Conservation (phyloP, 1,140 invertebrate species). For the Drosophila parvula region DNA sequence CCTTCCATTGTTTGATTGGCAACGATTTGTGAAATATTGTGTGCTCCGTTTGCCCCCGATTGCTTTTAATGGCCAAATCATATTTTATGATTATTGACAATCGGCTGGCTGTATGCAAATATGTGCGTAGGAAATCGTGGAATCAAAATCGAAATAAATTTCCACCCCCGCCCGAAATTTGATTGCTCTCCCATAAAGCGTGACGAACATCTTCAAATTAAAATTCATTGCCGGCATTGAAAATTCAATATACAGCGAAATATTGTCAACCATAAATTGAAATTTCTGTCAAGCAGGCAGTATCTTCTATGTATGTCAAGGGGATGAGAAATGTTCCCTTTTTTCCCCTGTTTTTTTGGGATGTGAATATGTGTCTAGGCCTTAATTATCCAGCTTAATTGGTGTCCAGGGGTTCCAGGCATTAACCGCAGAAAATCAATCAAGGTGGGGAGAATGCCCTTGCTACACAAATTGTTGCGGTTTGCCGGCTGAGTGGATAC, state of each 20-base stretch:
- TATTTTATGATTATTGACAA: constrained; percentile 56
- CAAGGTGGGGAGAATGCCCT: not conserved
- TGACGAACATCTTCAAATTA: constrained; percentile 36
- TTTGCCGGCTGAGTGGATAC: constrained; percentile 19
- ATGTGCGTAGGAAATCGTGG: constrained; percentile 8
- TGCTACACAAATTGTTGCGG: too few species aligned
- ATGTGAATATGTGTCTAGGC: not conserved
- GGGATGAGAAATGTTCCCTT: not conserved
- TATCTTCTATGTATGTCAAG: not conserved
- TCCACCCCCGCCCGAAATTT: constrained; percentile 34
- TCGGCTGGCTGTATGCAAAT: constrained; percentile 34
- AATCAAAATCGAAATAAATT: constrained; percentile 36
- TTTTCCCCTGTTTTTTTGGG: not conserved
- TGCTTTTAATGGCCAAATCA: constrained; percentile 50
- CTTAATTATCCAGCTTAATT: constrained; percentile 45
- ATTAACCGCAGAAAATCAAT: constrained; percentile 29
- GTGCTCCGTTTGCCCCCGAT: constrained; percentile 25
- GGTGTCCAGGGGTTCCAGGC: constrained; percentile 1
- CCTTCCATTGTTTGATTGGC: constrained; percentile 45
- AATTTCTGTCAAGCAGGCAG: too few species aligned
- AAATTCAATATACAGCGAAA: not conserved
- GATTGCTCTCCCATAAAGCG: constrained; percentile 36
- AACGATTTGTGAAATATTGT: constrained; percentile 45
- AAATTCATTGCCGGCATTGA: constrained; percentile 28
- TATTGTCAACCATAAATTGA: too few species aligned